Base-by-base conservation (phyloP, 2,888 invertebrate genomes). In the Sesamia inferens region DNA sequence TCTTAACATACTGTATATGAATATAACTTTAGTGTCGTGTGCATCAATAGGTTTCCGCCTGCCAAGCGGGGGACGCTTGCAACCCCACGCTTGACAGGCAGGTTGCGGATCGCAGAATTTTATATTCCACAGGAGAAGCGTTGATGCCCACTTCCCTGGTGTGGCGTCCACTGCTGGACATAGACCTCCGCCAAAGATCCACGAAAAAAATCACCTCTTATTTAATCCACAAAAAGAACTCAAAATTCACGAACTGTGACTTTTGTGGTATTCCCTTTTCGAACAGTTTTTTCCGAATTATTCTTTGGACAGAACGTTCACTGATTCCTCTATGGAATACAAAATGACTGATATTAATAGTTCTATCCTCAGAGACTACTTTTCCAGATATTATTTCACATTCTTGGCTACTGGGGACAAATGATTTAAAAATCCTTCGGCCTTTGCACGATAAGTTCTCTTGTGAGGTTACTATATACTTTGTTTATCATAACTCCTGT, bases 181-280 rank as follows among this genome's bases (percentile, higher is more conserved):
- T 31, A 31, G 31, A 31, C 1, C 31, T 31, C 31, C 31, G 2
- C 31, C 31, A 31, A 31, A 3, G 31, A 31, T 31, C 31, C 5
- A 5, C 14, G 57, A 0, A 6, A 8, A 19, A 76, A 79, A 48
- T 55, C 0, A 42, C 57, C 82, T 48, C 55, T 84, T 68, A 74
- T 66, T 72, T 69, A 64, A 58, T 68, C 66, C 31, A 31, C 31
- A 31, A 31, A 31, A 31, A 31, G 31, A 10, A 61, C 74, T 70
- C 57, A 70, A 81, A 85, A 85, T 83, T 83, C 79, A 83, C 69
- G 66, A 77, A 76, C 64, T 67, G 81, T 74, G 78, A 81, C 69
- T 78, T 61, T 11, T 58, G 57, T 74, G 61, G 62, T 74, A 78
- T 81, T 76, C 69, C 68, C 61, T 71, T 73, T 73, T 82, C 74